These are phyloP conservation scores for Chirona hameri DNA, from an alignment of 2,888 invertebrate genomes.

Conservation along the genomic window DNA sequence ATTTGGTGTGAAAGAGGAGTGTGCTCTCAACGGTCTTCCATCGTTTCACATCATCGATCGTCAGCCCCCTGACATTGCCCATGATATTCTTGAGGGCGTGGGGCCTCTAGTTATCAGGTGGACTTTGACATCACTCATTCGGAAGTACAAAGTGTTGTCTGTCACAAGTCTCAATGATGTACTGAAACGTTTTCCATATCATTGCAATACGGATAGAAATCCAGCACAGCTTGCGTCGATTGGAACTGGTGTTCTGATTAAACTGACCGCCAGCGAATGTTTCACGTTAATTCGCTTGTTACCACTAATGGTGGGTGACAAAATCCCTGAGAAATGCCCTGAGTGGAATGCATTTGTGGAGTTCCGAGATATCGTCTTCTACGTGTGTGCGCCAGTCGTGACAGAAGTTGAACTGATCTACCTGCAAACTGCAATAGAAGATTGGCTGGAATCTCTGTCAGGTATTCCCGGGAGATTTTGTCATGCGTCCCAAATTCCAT, in stretches of 20 bases:
- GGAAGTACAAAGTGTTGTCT: neutral
- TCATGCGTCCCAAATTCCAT: neutral
- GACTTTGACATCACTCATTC: neutral
- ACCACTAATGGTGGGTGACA: neutral
- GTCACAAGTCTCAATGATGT: neutral
- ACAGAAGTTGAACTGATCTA: neutral
- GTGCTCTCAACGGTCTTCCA: neutral
- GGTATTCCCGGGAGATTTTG: neutral
- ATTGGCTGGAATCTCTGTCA: neutral
- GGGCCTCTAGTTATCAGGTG: neutral
- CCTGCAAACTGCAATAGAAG: neutral
- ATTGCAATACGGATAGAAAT: neutral
- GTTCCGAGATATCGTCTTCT: neutral
- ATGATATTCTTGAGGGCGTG: neutral
- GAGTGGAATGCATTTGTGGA: neutral
- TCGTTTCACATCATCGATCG: neutral
- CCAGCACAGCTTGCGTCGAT: neutral
- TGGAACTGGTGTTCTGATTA: neutral
- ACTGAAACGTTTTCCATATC: neutral
- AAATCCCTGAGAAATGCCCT: neutral
- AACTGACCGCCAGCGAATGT: neutral
- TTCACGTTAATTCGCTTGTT: conserved; percentile 22
- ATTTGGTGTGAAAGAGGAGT: neutral
- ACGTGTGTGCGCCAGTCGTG: neutral
- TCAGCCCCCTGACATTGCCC: neutral